Evolutionary conservation across 1,140 invertebrate genomes (phyloP), one percentile per base, ranked within the genome.

Genomic region (Goniozus legneri): DNA sequence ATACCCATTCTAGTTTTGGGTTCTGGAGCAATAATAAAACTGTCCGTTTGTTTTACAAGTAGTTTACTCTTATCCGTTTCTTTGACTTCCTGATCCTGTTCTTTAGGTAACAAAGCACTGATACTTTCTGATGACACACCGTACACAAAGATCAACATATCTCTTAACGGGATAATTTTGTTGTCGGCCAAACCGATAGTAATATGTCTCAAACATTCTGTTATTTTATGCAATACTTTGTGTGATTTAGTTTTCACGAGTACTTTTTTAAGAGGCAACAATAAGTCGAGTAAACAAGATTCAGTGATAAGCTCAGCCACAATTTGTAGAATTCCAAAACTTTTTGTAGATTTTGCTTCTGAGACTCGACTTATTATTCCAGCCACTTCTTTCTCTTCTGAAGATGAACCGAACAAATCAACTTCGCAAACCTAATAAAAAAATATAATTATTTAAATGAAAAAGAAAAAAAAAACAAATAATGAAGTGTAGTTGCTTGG

Each of bases 331-430:
- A 91, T 92, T 13, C 93, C 84, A 54, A 85, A 95, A 62, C 91
- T 93, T 71, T 93, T 97, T n/a, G 85, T 85, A 16, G 84, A 82
- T 64, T 85, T 87, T 0, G 89, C 88, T 77, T 92, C 89, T 0
- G 84, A 81, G 4, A 84, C 81, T 71, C 94, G 93, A 14, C 79
- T 82, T 6, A 84, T 83, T 22, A 97, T 87, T 56, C 90, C 88
- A 1, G 82, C 80, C 0, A 97, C 82, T 73, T 95, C 89, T 73
- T 97, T 97, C 71, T 97, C 95, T 71, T 97, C 94, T 0, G 87
- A 84, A 1, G 88, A 78, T 30, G 84, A 77, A 1, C 92, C 92
- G 73, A 97, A 97, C 10, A 97, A 74, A 75, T 97, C 95, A 47
- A 89, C 82, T 37, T 86, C 84, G 49, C 90, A 94, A 8, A 90